A percentile compares a stretch with the other conserved stretches of the same genome.
phyloP scores from a whole-genome alignment of 1,140 invertebrate species.

The Bactericera cockerelli region DNA sequence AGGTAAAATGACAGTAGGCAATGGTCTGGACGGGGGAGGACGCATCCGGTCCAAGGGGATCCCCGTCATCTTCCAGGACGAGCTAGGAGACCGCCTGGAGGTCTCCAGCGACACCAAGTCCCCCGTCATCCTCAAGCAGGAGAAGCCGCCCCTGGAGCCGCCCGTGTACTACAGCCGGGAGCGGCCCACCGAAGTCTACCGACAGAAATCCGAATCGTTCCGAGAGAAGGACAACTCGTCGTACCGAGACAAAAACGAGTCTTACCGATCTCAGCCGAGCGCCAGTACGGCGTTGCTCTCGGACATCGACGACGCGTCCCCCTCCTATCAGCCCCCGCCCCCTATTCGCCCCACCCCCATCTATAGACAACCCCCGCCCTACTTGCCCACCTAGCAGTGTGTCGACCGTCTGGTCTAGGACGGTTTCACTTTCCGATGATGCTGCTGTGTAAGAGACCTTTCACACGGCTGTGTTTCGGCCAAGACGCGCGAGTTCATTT shows the following conservation, averaged over 20 bases:
- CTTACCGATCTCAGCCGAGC: slow-evolving; percentile 36
- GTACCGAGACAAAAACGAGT: too few relatives aligned
- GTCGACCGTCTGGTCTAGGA: slow-evolving; percentile 12
- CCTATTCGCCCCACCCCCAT: slow-evolving; percentile 61
- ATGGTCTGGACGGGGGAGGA: slow-evolving; percentile 55
- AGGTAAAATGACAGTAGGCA: slow-evolving; percentile 32
- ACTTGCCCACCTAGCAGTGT: slow-evolving; percentile 68
- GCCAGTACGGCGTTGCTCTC: slow-evolving; percentile 32
- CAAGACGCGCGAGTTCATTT: too few relatives aligned
- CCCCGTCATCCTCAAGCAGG: slow-evolving; percentile 81
- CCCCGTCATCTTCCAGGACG: slow-evolving; percentile 86
- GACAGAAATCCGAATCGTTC: too few relatives aligned
- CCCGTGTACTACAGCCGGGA: too few relatives aligned
- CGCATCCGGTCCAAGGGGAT: slow-evolving; percentile 78
- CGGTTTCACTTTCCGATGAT: too few relatives aligned
- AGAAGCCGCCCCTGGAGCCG: slow-evolving; percentile 72
- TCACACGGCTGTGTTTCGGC: too few relatives aligned
- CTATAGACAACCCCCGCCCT: slow-evolving; percentile 78
- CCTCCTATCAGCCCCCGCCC: slow-evolving; percentile 63
- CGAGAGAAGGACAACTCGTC: slow-evolving; percentile 27
- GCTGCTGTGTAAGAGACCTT: too few relatives aligned
- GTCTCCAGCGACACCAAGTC: slow-evolving; percentile 65
- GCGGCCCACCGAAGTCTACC: too few relatives aligned
- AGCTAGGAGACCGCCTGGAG: slow-evolving; percentile 77
- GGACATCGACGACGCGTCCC: slow-evolving; percentile 34